Evolutionary conservation across 1,140 invertebrate species (phyloP).

Genomic region (Calephelis nemesis): DNA sequence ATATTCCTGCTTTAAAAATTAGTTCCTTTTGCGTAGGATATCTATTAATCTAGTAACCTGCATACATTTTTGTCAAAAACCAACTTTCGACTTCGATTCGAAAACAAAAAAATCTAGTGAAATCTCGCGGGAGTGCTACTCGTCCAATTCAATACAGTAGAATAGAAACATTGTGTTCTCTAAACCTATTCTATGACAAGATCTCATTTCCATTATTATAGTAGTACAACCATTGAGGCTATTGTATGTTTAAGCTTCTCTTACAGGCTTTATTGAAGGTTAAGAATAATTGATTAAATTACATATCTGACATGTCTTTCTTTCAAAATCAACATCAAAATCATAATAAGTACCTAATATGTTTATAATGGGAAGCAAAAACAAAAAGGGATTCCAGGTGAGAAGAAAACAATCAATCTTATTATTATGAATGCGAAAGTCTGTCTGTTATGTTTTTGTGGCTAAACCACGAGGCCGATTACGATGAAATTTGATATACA

Average conservation of each 20-base stretch:
- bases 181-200: slow-evolving; percentile 26
- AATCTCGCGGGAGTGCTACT: slow-evolving; percentile 24
- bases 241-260: slow-evolving; percentile 10
- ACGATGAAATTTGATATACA: too few relatives aligned
- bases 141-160: slow-evolving; percentile 29
- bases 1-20: too few relatives aligned
- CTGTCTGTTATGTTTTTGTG: too few relatives aligned
- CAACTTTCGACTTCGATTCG: neutral
- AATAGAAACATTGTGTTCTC: slow-evolving; percentile 28
- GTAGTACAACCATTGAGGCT: neutral
- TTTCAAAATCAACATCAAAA: neutral
- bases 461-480: too few relatives aligned
- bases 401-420: too few relatives aligned
- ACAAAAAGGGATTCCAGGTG: too few relatives aligned
- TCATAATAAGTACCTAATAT: too few relatives aligned
- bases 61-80: too few relatives aligned
- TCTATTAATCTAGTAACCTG: too few relatives aligned
- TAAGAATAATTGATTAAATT: slow-evolving; percentile 9
- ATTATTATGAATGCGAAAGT: too few relatives aligned
- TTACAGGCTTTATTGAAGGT: slow-evolving; percentile 4
- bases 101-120: slow-evolving; percentile 37
- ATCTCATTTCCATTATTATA: slow-evolving; percentile 28
- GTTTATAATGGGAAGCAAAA: too few relatives aligned
- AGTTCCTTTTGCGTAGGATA: too few relatives aligned
- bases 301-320: slow-evolving; percentile 2